Conservation (phyloP, 1,140 invertebrate genomes). For the Habropoda laboriosa region DNA sequence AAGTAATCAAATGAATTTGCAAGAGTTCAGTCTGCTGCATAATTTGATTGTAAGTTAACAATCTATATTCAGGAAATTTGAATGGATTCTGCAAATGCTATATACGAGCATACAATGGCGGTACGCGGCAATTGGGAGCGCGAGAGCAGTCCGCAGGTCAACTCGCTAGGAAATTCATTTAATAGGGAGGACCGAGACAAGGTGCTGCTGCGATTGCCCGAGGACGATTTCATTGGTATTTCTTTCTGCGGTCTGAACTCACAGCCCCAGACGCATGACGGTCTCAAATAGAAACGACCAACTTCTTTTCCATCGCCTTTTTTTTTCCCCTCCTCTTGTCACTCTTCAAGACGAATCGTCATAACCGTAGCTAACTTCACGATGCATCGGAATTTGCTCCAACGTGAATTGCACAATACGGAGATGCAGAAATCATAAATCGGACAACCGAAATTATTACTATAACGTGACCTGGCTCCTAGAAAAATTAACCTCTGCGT, state of each 20-base stretch:
- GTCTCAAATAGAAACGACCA: not conserved
- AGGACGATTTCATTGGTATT: slow-evolving; percentile 2
- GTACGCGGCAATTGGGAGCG: slow-evolving; percentile 45
- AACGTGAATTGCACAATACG: not conserved
- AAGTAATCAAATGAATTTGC: too few species aligned
- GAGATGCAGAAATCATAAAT: not conserved
- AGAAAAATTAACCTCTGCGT: not conserved
- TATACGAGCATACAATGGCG: slow-evolving; percentile 2
- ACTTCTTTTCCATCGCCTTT: not conserved
- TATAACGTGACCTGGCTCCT: not conserved
- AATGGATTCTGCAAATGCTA: not conserved
- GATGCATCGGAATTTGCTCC: not conserved
- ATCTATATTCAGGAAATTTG: not conserved
- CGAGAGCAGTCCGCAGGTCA: slow-evolving; percentile 53
- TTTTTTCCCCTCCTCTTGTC: not conserved
- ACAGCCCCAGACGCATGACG: not conserved
- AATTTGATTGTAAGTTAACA: too few species aligned
- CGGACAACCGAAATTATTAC: not conserved
- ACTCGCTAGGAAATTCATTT: slow-evolving; percentile 52
- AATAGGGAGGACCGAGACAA: slow-evolving; percentile 18
- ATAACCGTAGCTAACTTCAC: not conserved
- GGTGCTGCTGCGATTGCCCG: slow-evolving; percentile 27
- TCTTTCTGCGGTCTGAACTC: not conserved
- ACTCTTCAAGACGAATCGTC: not conserved
- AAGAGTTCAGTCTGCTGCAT: too few species aligned